Percentiles rank a stretch among this genome's conserved stretches.
phyloP scores from a whole-genome alignment of 2,113 vertebrate genomes.

The Pelobates fuscus region DNA sequence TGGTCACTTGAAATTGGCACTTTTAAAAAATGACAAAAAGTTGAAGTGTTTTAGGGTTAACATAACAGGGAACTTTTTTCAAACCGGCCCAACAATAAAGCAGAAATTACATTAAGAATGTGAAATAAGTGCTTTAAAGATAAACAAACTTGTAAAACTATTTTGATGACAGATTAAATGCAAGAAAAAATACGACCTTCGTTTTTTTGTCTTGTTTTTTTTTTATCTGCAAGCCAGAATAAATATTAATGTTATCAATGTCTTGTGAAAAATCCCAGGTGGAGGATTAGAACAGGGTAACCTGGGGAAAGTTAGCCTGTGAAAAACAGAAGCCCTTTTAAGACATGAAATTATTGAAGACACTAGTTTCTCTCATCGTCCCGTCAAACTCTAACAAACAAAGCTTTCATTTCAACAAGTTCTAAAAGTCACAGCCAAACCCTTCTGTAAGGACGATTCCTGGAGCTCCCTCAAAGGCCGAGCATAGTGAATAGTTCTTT shows the following conservation, averaged over 20 bases:
- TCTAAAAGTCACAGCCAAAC: constrained; percentile 6
- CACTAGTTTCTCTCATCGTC: constrained; percentile 78
- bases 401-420: constrained; percentile 57
- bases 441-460: constrained; percentile 53
- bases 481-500: constrained; percentile 45
- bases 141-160: no score
- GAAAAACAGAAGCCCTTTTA: constrained; percentile 70
- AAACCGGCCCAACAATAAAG: no score
- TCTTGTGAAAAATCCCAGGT: constrained; percentile 77
- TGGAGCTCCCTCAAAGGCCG: constrained; percentile 58
- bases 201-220: constrained; percentile 54
- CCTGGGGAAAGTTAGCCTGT: constrained; percentile 65
- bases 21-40: no score
- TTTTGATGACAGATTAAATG: neutral
- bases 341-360: constrained; percentile 66
- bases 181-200: no score
- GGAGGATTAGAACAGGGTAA: constrained; percentile 74
- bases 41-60: no score
- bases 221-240: constrained; percentile 65
- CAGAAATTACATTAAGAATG: no score
- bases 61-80: no score
- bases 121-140: no score
- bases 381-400: constrained; percentile 78
- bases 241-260: constrained; percentile 84
- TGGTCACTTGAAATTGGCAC: no score